These are phyloP conservation scores for Andrena camellia DNA, from an alignment of 2,888 invertebrate genomes.

Conservation along the genomic window DNA sequence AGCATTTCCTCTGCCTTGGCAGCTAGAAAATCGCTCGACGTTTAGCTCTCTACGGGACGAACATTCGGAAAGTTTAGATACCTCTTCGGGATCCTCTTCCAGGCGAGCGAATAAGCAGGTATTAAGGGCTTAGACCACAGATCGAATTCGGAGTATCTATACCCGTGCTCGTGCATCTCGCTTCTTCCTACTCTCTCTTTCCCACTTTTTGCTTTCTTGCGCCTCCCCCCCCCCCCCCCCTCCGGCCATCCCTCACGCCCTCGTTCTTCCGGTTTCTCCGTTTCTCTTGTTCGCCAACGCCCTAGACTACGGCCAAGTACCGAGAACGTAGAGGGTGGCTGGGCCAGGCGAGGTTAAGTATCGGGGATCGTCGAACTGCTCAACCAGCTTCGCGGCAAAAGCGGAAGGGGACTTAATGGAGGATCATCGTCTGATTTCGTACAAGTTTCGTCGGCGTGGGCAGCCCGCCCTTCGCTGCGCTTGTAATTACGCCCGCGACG, in stretches of 20 bases:
- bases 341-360: slow-evolving; percentile 64
- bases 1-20: slow-evolving; percentile 51
- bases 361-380: slow-evolving; percentile 67
- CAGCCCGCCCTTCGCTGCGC: slow-evolving; percentile 1
- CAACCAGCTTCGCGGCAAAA: slow-evolving; percentile 63
- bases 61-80: slow-evolving; percentile 79
- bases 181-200: slow-evolving; percentile 39
- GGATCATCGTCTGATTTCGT: slow-evolving; percentile 70
- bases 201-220: slow-evolving; percentile 15
- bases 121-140: slow-evolving; percentile 79
- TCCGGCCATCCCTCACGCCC: neutral
- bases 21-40: slow-evolving; percentile 68
- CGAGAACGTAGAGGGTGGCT: slow-evolving; percentile 38
- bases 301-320: slow-evolving; percentile 40
- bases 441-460: slow-evolving; percentile 44
- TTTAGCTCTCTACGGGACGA: slow-evolving; percentile 70
- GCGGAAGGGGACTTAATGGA: slow-evolving; percentile 68
- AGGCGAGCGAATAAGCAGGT: slow-evolving; percentile 79
- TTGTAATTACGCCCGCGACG: slow-evolving; percentile 44
- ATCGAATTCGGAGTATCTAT: slow-evolving; percentile 72
- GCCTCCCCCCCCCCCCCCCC: neutral
- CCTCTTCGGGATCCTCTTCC: slow-evolving; percentile 74
- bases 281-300: slow-evolving; percentile 46
- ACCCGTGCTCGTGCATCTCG: slow-evolving; percentile 62
- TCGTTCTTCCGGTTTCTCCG: neutral